These are phyloP conservation scores for Lordiphosa mommai DNA, from an alignment of 1,140 invertebrate species.

Conservation along the genomic window DNA sequence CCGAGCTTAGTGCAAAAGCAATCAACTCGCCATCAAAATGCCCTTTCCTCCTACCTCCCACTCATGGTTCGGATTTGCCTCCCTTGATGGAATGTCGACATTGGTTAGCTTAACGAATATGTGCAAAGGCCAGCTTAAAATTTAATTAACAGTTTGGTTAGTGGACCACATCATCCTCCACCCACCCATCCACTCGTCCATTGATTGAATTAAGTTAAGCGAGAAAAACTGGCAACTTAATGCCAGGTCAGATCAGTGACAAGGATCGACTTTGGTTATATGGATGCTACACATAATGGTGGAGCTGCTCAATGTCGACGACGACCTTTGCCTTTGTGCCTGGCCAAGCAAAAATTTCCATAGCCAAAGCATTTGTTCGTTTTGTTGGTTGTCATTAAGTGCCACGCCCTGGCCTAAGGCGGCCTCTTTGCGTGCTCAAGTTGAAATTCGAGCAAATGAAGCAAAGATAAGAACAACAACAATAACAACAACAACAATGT, in stretches of 20 bases:
- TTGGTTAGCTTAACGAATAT: slow-evolving; percentile 15
- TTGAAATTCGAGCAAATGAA: slow-evolving; percentile 70
- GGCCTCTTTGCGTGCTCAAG: slow-evolving; percentile 64
- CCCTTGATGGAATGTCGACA: too few species aligned
- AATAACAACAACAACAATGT: slow-evolving; percentile 9
- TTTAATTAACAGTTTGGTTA: slow-evolving; percentile 54
- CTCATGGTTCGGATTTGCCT: too few species aligned
- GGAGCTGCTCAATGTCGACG: slow-evolving; percentile 38
- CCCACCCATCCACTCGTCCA: not conserved
- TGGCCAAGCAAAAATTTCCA: slow-evolving; percentile 35
- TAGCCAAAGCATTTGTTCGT: not conserved
- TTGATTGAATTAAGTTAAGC: slow-evolving; percentile 1
- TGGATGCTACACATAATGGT: too few species aligned
- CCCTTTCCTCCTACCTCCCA: too few species aligned
- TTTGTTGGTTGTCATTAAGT: slow-evolving; percentile 51
- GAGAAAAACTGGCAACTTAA: too few species aligned
- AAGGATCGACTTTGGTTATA: too few species aligned
- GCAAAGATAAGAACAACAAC: slow-evolving; percentile 54
- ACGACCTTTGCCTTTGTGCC: slow-evolving; percentile 32
- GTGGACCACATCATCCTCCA: slow-evolving; percentile 6
- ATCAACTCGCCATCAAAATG: too few species aligned
- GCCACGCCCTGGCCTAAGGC: slow-evolving; percentile 36
- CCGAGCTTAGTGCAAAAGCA: too few species aligned
- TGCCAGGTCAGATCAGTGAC: too few species aligned
- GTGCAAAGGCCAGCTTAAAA: slow-evolving; percentile 43